Percentiles rank a stretch among this genome's conserved stretches.
Conservation (phyloP, 2,888 invertebrate species). For the Andrena bicolor region DNA sequence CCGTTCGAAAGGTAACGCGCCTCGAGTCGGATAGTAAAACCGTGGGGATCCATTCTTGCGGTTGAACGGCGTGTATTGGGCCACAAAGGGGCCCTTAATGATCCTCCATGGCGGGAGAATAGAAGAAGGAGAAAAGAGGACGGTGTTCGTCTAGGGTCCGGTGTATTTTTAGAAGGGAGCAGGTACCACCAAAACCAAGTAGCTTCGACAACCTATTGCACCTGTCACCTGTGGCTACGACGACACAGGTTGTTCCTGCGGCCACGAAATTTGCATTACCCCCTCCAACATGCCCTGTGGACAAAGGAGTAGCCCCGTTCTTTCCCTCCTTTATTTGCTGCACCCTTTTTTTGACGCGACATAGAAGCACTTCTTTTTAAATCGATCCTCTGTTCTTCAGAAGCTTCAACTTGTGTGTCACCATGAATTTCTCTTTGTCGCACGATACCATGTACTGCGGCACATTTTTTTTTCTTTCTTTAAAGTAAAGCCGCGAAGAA, state of each 20-base stretch:
- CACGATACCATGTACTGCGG: neutral
- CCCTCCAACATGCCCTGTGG: constrained; percentile 34
- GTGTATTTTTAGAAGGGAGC: constrained; percentile 76
- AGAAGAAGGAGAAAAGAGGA: constrained; percentile 34
- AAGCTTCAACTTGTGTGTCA: neutral
- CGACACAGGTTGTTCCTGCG: constrained; percentile 74
- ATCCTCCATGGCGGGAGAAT: constrained; percentile 57
- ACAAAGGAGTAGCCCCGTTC: constrained; percentile 36
- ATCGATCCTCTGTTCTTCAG: constrained; percentile 6
- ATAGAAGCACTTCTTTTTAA: neutral
- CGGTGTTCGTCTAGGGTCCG: constrained; percentile 72
- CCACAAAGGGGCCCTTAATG: constrained; percentile 76
- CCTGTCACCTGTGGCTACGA: constrained; percentile 76
- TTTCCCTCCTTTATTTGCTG: neutral
- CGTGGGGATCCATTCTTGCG: constrained; percentile 52
- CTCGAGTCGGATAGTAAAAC: constrained; percentile 45
- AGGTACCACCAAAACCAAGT: constrained; percentile 73
- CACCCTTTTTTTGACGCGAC: neutral
- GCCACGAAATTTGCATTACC: constrained; percentile 78
- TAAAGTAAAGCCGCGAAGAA: neutral
- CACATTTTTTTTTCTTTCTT: neutral
- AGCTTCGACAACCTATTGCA: constrained; percentile 76
- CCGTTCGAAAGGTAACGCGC: constrained; percentile 44
- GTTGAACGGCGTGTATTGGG: constrained; percentile 58
- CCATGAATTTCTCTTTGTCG: constrained; percentile 17